Evolutionary conservation across 2,797 vertebrate genomes (phyloP).

Genomic region (Channa striata): DNA sequence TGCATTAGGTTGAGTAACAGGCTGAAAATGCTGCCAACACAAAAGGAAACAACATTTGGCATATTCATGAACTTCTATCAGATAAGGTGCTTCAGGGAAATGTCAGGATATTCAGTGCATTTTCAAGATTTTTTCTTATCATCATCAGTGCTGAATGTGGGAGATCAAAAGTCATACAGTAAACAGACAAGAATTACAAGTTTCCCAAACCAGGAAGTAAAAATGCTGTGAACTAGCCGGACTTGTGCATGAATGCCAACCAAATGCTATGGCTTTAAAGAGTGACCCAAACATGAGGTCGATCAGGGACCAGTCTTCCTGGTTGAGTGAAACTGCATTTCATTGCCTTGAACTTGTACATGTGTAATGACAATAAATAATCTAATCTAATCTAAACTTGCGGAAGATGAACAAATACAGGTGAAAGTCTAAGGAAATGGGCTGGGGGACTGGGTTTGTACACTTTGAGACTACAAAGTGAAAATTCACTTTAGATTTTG

Average conservation of each 20-base stretch:
- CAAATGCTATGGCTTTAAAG: too few relatives aligned
- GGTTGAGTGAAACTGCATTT: background rate
- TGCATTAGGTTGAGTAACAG: too few relatives aligned
- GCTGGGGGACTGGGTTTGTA: conserved; percentile 18
- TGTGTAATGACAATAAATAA: too few relatives aligned
- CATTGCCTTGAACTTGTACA: too few relatives aligned
- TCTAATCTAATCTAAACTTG: too few relatives aligned
- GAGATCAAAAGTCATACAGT: background rate
- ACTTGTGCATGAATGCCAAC: conserved; percentile 8
- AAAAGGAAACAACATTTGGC: background rate
- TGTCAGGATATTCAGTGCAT: background rate
- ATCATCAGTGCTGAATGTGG: background rate
- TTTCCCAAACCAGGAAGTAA: conserved; percentile 3
- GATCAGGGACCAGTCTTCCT: background rate
- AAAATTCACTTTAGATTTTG: conserved; percentile 14
- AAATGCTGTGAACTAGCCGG: conserved; percentile 7
- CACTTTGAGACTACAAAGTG: background rate
- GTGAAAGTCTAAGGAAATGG: background rate
- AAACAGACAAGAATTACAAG: background rate
- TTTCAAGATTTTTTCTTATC: background rate
- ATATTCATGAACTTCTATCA: background rate
- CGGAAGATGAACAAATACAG: background rate
- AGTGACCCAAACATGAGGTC: background rate
- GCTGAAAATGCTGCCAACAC: too few relatives aligned
- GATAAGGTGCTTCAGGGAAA: too few relatives aligned